Evolutionary conservation across 53 echinoderm and acorn worm genomes (phyloP).

Genomic region (Crossaster papposus): DNA sequence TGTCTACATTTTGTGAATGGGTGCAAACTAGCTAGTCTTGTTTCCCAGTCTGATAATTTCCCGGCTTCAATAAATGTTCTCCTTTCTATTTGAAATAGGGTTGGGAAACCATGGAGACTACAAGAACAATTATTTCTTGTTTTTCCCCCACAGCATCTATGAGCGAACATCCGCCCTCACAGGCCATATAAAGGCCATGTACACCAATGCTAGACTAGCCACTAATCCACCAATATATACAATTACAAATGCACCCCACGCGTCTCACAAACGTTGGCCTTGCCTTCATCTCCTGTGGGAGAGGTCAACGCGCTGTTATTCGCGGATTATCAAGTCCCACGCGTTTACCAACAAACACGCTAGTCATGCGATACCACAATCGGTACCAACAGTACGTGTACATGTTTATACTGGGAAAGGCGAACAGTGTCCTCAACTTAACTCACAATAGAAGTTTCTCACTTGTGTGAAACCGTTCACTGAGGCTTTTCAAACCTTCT

Average conservation of each 20-base stretch:
- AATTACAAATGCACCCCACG: neutral
- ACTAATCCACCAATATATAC: neutral
- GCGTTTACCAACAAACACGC: neutral
- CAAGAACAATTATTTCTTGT: too few species aligned
- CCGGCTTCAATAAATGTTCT: too few species aligned
- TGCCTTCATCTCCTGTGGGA: neutral
- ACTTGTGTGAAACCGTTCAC: neutral
- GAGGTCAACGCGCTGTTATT: constrained; percentile 32
- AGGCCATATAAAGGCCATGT: too few species aligned
- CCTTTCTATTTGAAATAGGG: too few species aligned
- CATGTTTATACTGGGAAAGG: neutral
- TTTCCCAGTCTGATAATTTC: too few species aligned
- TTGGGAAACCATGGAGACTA: too few species aligned
- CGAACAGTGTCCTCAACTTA: neutral
- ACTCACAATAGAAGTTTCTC: constrained; percentile 10
- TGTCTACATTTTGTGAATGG: too few species aligned
- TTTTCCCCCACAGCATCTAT: too few species aligned
- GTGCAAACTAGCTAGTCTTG: too few species aligned
- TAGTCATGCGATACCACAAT: neutral
- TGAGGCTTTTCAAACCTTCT: neutral
- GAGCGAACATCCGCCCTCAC: too few species aligned
- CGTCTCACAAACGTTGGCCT: neutral
- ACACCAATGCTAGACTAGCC: constrained; percentile 19
- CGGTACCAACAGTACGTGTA: neutral
- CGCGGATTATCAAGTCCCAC: neutral